phyloP scores from a whole-genome alignment of 2,888 invertebrate species.

The Apodemia mormo region DNA sequence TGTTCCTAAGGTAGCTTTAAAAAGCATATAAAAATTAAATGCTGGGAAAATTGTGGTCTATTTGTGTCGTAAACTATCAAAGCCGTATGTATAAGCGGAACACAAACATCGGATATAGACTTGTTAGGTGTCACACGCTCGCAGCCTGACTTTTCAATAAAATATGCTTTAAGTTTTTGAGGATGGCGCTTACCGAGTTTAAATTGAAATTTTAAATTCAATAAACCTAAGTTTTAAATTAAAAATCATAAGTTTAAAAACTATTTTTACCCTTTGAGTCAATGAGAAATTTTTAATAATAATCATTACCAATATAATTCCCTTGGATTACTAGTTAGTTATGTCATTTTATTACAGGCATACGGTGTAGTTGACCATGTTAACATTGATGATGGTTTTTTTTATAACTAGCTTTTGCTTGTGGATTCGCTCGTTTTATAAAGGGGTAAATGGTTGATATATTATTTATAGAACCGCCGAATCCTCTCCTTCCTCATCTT shows the following conservation, averaged over 20 bases:
- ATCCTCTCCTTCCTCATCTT: too few species aligned
- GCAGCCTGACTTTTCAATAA: conserved; percentile 13
- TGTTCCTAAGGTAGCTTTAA: not conserved
- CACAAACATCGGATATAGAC: conserved; percentile 14
- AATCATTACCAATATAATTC: too few species aligned
- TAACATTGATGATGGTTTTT: too few species aligned
- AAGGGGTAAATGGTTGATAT: too few species aligned
- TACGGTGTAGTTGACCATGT: too few species aligned
- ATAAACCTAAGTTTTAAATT: not conserved
- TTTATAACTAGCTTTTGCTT: too few species aligned
- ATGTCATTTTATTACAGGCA: too few species aligned
- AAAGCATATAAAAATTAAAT: not conserved
- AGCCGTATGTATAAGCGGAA: conserved; percentile 17
- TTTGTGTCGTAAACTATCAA: conserved; percentile 12
- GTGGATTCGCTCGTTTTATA: too few species aligned
- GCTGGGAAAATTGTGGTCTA: conserved; percentile 6
- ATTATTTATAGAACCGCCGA: too few species aligned
- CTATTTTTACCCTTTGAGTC: too few species aligned
- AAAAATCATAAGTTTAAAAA: not conserved
- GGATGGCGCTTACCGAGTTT: conserved; percentile 3
- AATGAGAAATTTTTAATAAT: too few species aligned
- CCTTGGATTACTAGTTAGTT: too few species aligned
- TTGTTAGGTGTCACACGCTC: conserved; percentile 13
- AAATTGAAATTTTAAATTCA: conserved; percentile 8
- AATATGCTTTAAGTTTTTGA: conserved; percentile 17